phyloP scores from a whole-genome alignment of 2,113 vertebrate species.

The Heterotilapia buettikoferi region DNA sequence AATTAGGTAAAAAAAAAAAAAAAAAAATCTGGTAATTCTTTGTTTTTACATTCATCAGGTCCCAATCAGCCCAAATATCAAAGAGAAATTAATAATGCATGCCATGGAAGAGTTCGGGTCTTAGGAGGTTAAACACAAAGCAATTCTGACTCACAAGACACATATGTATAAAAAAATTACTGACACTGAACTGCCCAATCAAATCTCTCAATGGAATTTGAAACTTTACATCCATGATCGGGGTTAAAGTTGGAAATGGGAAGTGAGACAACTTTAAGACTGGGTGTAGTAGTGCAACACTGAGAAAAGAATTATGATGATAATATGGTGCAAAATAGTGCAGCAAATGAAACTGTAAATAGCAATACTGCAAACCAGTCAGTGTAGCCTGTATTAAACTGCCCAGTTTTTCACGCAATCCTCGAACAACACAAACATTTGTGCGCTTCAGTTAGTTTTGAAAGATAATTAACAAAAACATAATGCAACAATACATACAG shows the following conservation, averaged over 20 bases:
- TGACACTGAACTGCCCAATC: accelerated
- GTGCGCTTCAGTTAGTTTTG: background rate
- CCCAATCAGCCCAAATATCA: no score
- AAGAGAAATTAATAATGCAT: no score
- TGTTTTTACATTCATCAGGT: no score
- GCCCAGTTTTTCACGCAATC: background rate
- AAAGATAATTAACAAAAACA: background rate
- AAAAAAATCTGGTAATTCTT: no score
- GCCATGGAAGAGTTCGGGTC: no score
- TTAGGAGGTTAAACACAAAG: accelerated
- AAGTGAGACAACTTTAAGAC: background rate
- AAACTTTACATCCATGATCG: background rate
- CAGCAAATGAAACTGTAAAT: background rate
- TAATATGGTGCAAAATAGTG: background rate
- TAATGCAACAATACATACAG: accelerated
- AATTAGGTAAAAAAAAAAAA: no score
- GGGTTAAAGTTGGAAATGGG: background rate
- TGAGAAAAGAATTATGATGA: background rate
- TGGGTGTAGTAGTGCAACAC: background rate
- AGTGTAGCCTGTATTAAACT: background rate
- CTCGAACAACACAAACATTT: accelerated
- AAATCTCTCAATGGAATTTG: background rate
- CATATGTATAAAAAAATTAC: background rate
- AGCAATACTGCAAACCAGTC: background rate
- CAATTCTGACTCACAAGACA: background rate